Conservation (phyloP, 2,797 vertebrate species). For the Oreonectes daqikongensis region DNA sequence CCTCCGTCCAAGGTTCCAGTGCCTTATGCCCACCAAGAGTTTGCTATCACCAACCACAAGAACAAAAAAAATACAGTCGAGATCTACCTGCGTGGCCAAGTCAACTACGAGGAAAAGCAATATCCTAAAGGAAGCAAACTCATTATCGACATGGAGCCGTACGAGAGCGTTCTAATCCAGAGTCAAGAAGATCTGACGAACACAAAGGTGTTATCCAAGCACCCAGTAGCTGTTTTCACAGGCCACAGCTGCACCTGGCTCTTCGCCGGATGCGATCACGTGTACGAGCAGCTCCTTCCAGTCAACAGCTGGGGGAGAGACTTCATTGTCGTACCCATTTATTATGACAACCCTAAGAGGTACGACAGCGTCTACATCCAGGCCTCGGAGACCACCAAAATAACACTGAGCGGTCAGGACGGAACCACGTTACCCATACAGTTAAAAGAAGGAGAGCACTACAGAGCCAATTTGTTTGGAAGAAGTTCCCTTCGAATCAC, state of each 20-base stretch:
- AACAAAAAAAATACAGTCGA: slow-evolving; percentile 45
- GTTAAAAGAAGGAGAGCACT: slow-evolving; percentile 57
- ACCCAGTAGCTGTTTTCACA: slow-evolving; percentile 67
- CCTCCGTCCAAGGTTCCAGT: not conserved
- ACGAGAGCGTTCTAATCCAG: slow-evolving; percentile 69
- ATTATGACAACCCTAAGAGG: slow-evolving; percentile 50
- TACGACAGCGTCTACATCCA: slow-evolving; percentile 65
- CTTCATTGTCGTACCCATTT: slow-evolving; percentile 67
- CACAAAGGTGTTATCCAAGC: slow-evolving; percentile 62
- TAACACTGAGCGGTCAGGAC: slow-evolving; percentile 33
- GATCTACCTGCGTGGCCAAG: slow-evolving; percentile 58
- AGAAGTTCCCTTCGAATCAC: slow-evolving; percentile 60
- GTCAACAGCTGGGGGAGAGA: slow-evolving; percentile 68
- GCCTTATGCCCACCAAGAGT: slow-evolving; percentile 62
- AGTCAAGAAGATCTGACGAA: slow-evolving; percentile 67
- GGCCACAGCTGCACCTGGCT: slow-evolving; percentile 71
- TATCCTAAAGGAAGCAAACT: slow-evolving; percentile 62
- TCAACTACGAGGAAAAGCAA: slow-evolving; percentile 58
- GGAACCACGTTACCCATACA: not conserved
- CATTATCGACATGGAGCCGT: slow-evolving; percentile 61
- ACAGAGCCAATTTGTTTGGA: slow-evolving; percentile 51
- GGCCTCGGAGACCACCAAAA: slow-evolving; percentile 62
- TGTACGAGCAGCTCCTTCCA: slow-evolving; percentile 74
- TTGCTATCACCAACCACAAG: slow-evolving; percentile 68
- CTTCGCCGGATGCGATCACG: slow-evolving; percentile 68